These are phyloP conservation scores for Orthonevra nobilis DNA, from an alignment of 2,888 invertebrate species.

Conservation along the genomic window DNA sequence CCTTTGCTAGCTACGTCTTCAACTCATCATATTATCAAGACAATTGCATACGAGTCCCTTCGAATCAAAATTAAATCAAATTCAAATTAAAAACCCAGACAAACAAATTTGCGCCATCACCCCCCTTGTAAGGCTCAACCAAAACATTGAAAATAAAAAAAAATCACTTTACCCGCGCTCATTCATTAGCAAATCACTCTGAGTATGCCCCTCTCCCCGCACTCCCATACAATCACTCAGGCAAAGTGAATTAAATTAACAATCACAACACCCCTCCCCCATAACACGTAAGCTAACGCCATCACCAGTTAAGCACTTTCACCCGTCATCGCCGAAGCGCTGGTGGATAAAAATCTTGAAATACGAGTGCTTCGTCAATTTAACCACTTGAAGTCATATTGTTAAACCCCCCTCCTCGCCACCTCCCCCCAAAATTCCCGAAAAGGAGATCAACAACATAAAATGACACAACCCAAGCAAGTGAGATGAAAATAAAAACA, in stretches of 20 bases:
- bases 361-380: conserved; percentile 63
- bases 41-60: not conserved
- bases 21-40: too few relatives aligned
- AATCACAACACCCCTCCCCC: conserved; percentile 28
- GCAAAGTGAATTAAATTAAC: conserved; percentile 67
- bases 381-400: conserved; percentile 66
- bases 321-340: not conserved
- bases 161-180: conserved; percentile 16
- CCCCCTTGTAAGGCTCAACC: not conserved
- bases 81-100: conserved; percentile 6
- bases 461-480: conserved; percentile 54
- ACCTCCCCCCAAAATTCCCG: conserved; percentile 1
- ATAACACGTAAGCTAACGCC: not conserved
- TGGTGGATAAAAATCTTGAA: conserved; percentile 54
- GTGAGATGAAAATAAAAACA: conserved; percentile 32
- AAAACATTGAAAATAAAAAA: conserved; percentile 16
- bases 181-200: conserved; percentile 58
- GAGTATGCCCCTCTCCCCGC: conserved; percentile 8
- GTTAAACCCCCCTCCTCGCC: conserved; percentile 22
- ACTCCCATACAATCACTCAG: conserved; percentile 56
- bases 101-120: not conserved
- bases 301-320: conserved; percentile 31
- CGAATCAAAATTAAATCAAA: not conserved
- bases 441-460: conserved; percentile 53
- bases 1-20: too few relatives aligned